A percentile compares a stretch with the other conserved stretches of the same genome.
Conservation (phyloP, 2,797 vertebrate genomes). For the Hybognathus amarus region DNA sequence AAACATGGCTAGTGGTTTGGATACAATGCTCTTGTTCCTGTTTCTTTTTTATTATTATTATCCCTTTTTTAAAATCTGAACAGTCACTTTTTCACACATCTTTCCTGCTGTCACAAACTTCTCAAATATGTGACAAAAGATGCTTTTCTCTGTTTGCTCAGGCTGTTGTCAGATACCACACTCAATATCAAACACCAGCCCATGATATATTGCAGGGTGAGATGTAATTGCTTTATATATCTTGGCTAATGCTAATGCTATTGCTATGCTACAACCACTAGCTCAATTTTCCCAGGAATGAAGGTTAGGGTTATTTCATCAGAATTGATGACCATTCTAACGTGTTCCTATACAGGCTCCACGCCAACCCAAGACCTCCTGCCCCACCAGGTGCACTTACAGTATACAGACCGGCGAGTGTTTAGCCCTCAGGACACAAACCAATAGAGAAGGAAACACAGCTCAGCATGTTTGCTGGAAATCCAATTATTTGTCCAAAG, state of each 20-base stretch:
- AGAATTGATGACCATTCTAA: conserved; percentile 74
- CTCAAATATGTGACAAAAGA: conserved; percentile 73
- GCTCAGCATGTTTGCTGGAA: conserved; percentile 89
- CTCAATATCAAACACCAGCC: conserved; percentile 71
- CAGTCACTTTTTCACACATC: too few relatives aligned
- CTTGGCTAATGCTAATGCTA: conserved; percentile 35
- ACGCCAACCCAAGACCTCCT: conserved; percentile 63
- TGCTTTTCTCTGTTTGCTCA: conserved; percentile 73
- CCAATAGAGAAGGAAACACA: conserved; percentile 81
- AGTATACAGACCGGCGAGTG: conserved; percentile 71
- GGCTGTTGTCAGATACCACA: conserved; percentile 11
- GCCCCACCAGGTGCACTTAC: conserved; percentile 69
- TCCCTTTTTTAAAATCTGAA: too few relatives aligned
- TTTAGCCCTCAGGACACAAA: conserved; percentile 78
- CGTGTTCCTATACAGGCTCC: conserved; percentile 68
- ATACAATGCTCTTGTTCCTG: too few relatives aligned
- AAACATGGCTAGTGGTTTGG: too few relatives aligned
- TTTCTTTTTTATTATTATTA: too few relatives aligned
- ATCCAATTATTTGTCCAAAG: conserved; percentile 88
- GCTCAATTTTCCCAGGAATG: neutral
- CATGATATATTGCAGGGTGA: conserved; percentile 70
- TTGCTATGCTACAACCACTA: neutral
- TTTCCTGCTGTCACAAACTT: too few relatives aligned
- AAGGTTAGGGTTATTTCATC: conserved; percentile 67
- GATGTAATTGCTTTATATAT: conserved; percentile 72